Evolutionary conservation across 2,113 vertebrate species (phyloP), one percentile per base, ranked within the genome.

Genomic region (Terrapene triunguis): DNA sequence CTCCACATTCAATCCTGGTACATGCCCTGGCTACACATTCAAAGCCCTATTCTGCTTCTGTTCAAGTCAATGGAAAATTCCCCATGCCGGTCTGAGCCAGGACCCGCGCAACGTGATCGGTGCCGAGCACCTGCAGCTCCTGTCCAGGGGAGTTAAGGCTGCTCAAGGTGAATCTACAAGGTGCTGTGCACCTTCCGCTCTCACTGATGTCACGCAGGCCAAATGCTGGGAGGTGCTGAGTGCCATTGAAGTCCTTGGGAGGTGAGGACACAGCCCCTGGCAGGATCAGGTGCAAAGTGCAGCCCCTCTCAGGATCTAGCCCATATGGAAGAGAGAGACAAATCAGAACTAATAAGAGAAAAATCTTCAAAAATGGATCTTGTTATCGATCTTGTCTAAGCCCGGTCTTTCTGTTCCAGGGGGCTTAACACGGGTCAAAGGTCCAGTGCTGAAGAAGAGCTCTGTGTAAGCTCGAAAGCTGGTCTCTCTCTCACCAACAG

Each of bases 31-130:
- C 38, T 44, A 44, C 72, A 44, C 11, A 10, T 25, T 42, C 72
- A 76, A 21, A 19, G 17, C 32, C 62, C 32, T 4, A 69, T 21
- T 19, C 65, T 38, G 65, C 65, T 38, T 69, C 32, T 1, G 2
- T 69, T 69, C 35, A 19, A 69, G 65, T n/a, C 0, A 48, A 17
- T 22, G 54, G 38, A 78, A 2, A 1, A 0, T 17, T 50, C 3
- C 74, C 8, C 14, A 25, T 19, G 16, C n/a, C 2, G 29, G 65
- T 7, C 2, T 27, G 12, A 53, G 44, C 10, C 72, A 7, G 22
- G 35, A 35, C 4, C 13, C 35, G 16, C 8, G 1, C 62, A 24
- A 85, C 59, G 65, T 0, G 25, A 38, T 19, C 4, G 50, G 10
- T 44, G 55, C 84, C 57, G 72, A 76, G 72, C 16, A 5, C 51